A percentile compares a stretch with the other conserved stretches of the same genome.
phyloP scores from a whole-genome alignment of 2,888 invertebrate species.

The Leptothorax acervorum region DNA sequence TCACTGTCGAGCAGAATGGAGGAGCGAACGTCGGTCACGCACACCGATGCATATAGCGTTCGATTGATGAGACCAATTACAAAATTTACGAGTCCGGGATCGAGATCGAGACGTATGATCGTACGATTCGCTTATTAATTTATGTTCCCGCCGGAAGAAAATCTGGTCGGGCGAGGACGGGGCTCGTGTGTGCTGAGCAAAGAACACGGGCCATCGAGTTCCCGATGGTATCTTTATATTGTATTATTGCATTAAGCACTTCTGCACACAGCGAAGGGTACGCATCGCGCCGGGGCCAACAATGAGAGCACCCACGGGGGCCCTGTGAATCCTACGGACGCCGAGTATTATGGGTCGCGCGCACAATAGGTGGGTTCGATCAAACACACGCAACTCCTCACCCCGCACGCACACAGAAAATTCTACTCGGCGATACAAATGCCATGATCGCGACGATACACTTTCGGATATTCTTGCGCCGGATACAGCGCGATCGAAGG shows the following conservation, averaged over 20 bases:
- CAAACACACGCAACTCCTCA: constrained; percentile 71
- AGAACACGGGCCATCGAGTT: constrained; percentile 74
- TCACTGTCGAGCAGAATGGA: background rate
- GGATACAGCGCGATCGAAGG: constrained; percentile 53
- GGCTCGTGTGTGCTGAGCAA: constrained; percentile 61
- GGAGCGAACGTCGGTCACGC: constrained; percentile 2
- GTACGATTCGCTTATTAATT: constrained; percentile 73
- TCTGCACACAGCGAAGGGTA: constrained; percentile 81
- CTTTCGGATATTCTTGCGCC: constrained; percentile 55
- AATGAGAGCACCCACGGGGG: constrained; percentile 74
- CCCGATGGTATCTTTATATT: constrained; percentile 84
- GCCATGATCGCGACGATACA: constrained; percentile 49
- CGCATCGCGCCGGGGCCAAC: constrained; percentile 75
- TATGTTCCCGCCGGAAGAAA: constrained; percentile 65
- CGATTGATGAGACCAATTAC: constrained; percentile 47
- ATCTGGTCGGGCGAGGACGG: constrained; percentile 51
- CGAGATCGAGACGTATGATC: constrained; percentile 28
- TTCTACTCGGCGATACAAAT: constrained; percentile 41
- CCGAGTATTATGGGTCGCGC: constrained; percentile 69
- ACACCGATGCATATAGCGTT: background rate
- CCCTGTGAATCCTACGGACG: constrained; percentile 66
- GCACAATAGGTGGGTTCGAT: constrained; percentile 73
- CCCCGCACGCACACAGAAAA: constrained; percentile 58
- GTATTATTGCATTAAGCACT: constrained; percentile 85
- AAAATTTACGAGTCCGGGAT: constrained; percentile 38